Evolutionary conservation across 2,888 invertebrate species (phyloP).

Genomic region (Phymatocera aterrima): DNA sequence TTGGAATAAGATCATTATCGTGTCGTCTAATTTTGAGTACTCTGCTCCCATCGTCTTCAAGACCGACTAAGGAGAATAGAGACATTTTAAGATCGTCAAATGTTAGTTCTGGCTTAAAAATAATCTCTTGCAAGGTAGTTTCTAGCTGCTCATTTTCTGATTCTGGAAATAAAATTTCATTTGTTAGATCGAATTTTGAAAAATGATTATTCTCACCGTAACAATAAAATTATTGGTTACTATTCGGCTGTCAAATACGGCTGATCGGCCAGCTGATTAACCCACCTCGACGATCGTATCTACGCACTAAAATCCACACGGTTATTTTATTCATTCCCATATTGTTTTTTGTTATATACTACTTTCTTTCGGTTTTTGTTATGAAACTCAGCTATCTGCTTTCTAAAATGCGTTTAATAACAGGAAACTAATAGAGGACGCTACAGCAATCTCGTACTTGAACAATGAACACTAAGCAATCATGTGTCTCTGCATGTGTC

Average conservation of each 20-base stretch:
- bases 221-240: neutral
- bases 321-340: constrained; percentile 65
- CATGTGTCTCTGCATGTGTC: no score
- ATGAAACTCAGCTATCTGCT: neutral
- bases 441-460: neutral
- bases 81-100: constrained; percentile 61
- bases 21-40: constrained; percentile 75
- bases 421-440: constrained; percentile 4
- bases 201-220: neutral
- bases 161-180: constrained; percentile 52
- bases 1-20: constrained; percentile 73
- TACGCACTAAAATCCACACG: constrained; percentile 63
- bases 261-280: constrained; percentile 16
- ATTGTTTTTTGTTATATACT: neutral
- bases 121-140: constrained; percentile 58
- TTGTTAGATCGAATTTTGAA: no score
- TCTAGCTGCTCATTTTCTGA: constrained; percentile 56
- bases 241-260: neutral
- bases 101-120: constrained; percentile 58
- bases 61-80: constrained; percentile 58
- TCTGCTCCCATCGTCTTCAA: constrained; percentile 69
- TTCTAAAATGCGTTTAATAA: neutral
- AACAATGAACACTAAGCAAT: neutral
- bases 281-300: constrained; percentile 65
- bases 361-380: neutral